A percentile compares a stretch with the other conserved stretches of the same genome.
Evolutionary conservation across 2,888 invertebrate species (phyloP).

Genomic region (Drosophila peninsularis): DNA sequence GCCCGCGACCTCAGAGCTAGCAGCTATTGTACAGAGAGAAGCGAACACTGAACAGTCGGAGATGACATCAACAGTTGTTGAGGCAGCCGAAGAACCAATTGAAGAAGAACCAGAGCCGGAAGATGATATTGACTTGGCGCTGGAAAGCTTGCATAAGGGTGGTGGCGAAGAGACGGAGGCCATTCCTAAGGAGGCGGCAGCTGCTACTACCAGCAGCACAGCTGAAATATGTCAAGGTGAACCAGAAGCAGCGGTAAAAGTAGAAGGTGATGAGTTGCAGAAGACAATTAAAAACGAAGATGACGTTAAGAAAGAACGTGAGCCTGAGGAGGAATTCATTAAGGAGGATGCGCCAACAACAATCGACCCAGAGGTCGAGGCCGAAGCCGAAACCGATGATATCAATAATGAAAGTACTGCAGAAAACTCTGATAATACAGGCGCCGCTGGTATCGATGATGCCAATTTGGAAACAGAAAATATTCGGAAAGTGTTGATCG

Average conservation of each 20-base stretch:
- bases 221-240: constrained; percentile 34
- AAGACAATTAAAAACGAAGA: constrained; percentile 13
- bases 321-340: constrained; percentile 56
- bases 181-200: constrained; percentile 12
- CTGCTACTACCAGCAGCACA: constrained; percentile 22
- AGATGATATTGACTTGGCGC: constrained; percentile 79
- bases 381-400: constrained; percentile 11
- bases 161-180: constrained; percentile 42
- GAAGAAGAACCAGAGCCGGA: constrained; percentile 55
- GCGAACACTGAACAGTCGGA: constrained; percentile 13
- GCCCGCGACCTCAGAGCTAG: constrained; percentile 47
- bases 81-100: constrained; percentile 11
- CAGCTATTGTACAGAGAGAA: constrained; percentile 65
- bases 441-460: constrained; percentile 36
- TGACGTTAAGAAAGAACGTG: constrained; percentile 30
- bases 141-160: constrained; percentile 76
- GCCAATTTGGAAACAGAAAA: constrained; percentile 62
- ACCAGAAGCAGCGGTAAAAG: constrained; percentile 23
- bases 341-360: constrained; percentile 41
- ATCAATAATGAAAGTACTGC: constrained; percentile 5
- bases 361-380: constrained; percentile 16
- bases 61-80: constrained; percentile 12
- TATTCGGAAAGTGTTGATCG: constrained; percentile 62
- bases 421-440: constrained; percentile 13
- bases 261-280: constrained; percentile 23